phyloP scores from a whole-genome alignment of 2,888 invertebrate species.

The Thera obeliscata region DNA sequence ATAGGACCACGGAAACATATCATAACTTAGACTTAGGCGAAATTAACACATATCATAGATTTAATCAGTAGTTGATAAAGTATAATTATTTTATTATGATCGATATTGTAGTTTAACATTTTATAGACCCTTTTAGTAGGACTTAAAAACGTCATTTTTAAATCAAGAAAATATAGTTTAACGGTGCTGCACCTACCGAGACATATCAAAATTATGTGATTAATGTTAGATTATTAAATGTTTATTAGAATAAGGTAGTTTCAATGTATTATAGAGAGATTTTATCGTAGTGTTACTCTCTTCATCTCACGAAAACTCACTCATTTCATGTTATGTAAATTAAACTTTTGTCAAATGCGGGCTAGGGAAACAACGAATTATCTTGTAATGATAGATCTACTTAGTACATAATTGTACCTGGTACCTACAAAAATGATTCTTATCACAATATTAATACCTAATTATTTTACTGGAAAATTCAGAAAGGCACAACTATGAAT shows the following conservation, averaged over 20 bases:
- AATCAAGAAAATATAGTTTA: constrained; percentile 64
- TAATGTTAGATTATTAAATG: constrained; percentile 55
- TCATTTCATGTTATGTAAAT: constrained; percentile 47
- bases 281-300: constrained; percentile 43
- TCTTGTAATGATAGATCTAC: constrained; percentile 43
- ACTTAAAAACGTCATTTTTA: constrained; percentile 49
- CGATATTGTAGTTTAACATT: constrained; percentile 78
- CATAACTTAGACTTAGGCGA: constrained; percentile 67
- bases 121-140: constrained; percentile 70
- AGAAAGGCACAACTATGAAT: too few species aligned
- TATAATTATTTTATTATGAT: constrained; percentile 82
- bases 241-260: constrained; percentile 63
- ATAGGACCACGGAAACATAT: constrained; percentile 81
- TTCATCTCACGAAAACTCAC: constrained; percentile 40
- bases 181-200: constrained; percentile 74
- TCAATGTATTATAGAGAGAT: constrained; percentile 55
- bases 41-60: constrained; percentile 73
- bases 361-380: constrained; percentile 80
- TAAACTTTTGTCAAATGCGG: constrained; percentile 82
- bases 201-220: constrained; percentile 83
- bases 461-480: neutral
- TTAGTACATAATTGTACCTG: constrained; percentile 49
- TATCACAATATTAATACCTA: constrained; percentile 2
- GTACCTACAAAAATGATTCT: constrained; percentile 29
- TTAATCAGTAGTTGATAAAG: constrained; percentile 72